Evolutionary conservation across 1,140 invertebrate species (phyloP).

Genomic region (Drosophila jambulina): DNA sequence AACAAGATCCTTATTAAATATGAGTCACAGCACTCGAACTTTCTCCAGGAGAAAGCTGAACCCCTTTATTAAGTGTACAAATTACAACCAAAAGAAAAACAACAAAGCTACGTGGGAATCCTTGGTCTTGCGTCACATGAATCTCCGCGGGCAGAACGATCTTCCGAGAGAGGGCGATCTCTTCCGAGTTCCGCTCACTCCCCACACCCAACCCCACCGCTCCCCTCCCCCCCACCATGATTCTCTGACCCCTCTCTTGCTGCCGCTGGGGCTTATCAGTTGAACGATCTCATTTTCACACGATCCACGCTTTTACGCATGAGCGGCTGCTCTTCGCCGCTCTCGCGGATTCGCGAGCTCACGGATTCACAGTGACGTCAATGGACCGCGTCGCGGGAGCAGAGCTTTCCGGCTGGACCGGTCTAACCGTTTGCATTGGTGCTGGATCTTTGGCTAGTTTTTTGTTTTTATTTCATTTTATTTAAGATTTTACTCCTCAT

Average conservation of each 20-base stretch:
- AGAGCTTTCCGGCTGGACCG: slow-evolving; percentile 57
- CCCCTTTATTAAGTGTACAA: slow-evolving; percentile 11
- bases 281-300: slow-evolving; percentile 58
- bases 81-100: slow-evolving; percentile 3
- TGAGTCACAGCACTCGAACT: slow-evolving; percentile 32
- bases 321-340: slow-evolving; percentile 17
- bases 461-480: neutral
- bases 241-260: neutral
- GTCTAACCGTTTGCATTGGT: slow-evolving; percentile 54
- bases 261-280: slow-evolving; percentile 32
- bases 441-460: neutral
- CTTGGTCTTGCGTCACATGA: slow-evolving; percentile 2
- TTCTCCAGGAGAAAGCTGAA: slow-evolving; percentile 40
- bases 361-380: slow-evolving; percentile 59
- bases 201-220: neutral
- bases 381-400: slow-evolving; percentile 32
- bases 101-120: slow-evolving; percentile 8
- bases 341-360: neutral
- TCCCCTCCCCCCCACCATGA: neutral
- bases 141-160: slow-evolving; percentile 8
- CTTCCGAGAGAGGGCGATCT: neutral
- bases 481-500: neutral
- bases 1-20: slow-evolving; percentile 48
- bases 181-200: slow-evolving; percentile 9
- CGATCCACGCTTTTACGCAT: slow-evolving; percentile 52